Percentiles rank a stretch among this genome's conserved stretches.
Evolutionary conservation across 2,113 vertebrate species (phyloP).

Genomic region (Cisticola juncidis): DNA sequence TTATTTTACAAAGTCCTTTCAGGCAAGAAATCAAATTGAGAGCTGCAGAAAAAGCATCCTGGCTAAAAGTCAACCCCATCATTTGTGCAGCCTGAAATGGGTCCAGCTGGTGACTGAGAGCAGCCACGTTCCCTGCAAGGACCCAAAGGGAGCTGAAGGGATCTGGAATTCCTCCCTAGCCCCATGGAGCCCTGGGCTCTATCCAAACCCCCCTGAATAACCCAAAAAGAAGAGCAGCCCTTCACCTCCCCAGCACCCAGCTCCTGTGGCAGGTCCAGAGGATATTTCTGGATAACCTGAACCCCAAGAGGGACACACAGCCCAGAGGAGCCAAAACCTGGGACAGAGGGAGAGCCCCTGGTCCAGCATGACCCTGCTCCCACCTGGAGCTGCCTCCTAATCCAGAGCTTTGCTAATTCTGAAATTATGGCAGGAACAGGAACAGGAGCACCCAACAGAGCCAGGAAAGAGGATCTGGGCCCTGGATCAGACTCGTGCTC

Average conservation of each 20-base stretch:
- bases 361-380: accelerated
- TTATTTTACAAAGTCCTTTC: neutral
- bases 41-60: neutral
- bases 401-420: neutral
- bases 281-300: neutral
- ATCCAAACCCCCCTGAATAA: neutral
- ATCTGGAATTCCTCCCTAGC: neutral
- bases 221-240: neutral
- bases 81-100: neutral
- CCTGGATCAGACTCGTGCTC: accelerated
- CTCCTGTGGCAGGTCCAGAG: neutral
- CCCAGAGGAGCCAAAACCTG: neutral
- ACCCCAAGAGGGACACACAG: accelerated
- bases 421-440: neutral
- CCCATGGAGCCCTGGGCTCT: neutral
- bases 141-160: neutral
- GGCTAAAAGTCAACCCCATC: neutral
- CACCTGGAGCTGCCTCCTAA: neutral
- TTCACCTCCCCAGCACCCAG: neutral
- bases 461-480: neutral
- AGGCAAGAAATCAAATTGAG: neutral
- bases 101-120: neutral
- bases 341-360: neutral
- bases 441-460: neutral
- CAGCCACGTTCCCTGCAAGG: neutral